Evolutionary conservation across 2,888 invertebrate species (phyloP), one percentile per base, ranked within the genome.

Genomic region (Leistus spinibarbis): DNA sequence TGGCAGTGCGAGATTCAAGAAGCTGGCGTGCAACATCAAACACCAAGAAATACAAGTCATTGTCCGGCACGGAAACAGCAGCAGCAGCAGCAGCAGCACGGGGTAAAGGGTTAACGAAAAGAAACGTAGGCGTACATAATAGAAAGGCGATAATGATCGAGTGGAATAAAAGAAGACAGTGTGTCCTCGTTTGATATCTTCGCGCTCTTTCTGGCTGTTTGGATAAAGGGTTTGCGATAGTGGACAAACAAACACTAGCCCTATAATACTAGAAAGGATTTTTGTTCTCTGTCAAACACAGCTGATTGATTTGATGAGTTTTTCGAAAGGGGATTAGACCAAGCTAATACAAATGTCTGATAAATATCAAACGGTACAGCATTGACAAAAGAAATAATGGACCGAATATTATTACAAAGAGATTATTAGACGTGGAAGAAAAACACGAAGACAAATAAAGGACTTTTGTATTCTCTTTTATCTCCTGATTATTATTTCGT

Each of bases 101-200:
- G 54, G 16, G 53, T 13, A 79, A 80, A 78, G 80, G 81, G 80
- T 81, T 81, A 78, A 20, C 24, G 20, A 57, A 24, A 20, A 60
- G 20, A 57, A 24, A 63, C 53, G 70, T 60, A 63, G 70, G 70
- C 53, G 70, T 70, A 53, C 54, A 70, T 63, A 70, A 70, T 63
- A 70, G 70, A 78, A 79, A 78, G 73, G 78, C 73, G 80, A 79
- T 79, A 77, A 80, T 80, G 80, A 81, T 81, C 80, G 78, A 73
- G 62, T 72, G 77, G 79, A 80, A 81, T 79, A 80, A 70, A 79
- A 79, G 79, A 79, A 78, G 76, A 72, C 67, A 76, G 75, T 80
- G 80, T 80, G 79, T 80, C 78, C 78, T 76, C 62, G 79, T 78
- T 76, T 76, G 78, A 23, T 40, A 13, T 40, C 13, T 40, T 40